A percentile compares a stretch with the other conserved stretches of the same genome.
These are phyloP conservation scores for Pseudocheirus occidentalis DNA, from an alignment of 2,797 vertebrate species.

Conservation along the genomic window DNA sequence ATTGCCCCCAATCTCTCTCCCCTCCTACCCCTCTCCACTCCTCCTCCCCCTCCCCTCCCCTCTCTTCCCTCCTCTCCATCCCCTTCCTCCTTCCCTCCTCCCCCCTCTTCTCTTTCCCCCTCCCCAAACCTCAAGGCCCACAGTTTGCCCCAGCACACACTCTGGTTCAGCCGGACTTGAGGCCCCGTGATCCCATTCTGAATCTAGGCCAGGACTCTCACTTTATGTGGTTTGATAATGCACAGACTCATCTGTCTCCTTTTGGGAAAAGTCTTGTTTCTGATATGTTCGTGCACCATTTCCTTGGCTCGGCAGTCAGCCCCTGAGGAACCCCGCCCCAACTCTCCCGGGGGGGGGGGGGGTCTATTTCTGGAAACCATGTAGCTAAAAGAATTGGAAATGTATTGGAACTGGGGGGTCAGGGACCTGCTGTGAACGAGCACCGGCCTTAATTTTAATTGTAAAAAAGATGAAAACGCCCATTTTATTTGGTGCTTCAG, in stretches of 20 bases:
- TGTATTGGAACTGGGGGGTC: neutral
- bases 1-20: neutral
- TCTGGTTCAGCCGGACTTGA: neutral
- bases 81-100: rapidly evolving
- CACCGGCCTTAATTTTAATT: neutral
- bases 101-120: neutral
- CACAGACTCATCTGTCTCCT: neutral
- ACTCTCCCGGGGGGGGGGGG: too few relatives aligned
- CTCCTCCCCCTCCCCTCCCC: too few relatives aligned
- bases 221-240: neutral
- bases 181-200: neutral
- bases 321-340: neutral
- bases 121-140: neutral
- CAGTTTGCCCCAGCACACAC: too few relatives aligned
- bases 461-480: neutral
- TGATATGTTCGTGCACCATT: neutral
- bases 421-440: neutral
- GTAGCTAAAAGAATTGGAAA: neutral
- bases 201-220: neutral
- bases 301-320: neutral
- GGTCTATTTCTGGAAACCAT: neutral
- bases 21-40: rapidly evolving
- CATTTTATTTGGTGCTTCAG: neutral
- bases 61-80: rapidly evolving
- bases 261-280: neutral